These are phyloP conservation scores for Achatina immaculata DNA, from an alignment of 1,140 invertebrate genomes.

Conservation along the genomic window DNA sequence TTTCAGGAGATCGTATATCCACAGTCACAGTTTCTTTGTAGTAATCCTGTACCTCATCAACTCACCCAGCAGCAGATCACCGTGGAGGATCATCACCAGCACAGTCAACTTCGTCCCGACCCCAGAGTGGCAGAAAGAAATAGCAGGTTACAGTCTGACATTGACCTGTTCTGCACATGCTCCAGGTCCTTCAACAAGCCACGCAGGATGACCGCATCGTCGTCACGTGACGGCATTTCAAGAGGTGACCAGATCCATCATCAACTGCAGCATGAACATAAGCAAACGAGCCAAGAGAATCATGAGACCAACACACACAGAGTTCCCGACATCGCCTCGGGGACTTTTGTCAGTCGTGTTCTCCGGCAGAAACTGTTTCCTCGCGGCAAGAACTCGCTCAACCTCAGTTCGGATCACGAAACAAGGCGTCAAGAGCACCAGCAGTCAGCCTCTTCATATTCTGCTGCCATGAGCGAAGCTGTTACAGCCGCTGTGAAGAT, in stretches of 20 bases:
- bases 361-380: conserved; percentile 39
- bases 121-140: not conserved
- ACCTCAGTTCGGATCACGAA: conserved; percentile 33
- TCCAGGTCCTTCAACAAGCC: conserved; percentile 18
- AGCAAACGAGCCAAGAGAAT: conserved; percentile 7
- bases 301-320: not conserved
- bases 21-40: not conserved
- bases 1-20: not conserved
- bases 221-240: conserved; percentile 23
- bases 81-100: not conserved
- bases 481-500: conserved; percentile 41
- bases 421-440: not conserved
- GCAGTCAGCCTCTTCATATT: not conserved
- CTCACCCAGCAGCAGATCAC: not conserved
- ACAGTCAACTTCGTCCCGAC: not conserved
- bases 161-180: not conserved
- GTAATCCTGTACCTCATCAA: conserved; percentile 15
- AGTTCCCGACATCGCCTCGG: conserved; percentile 13
- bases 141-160: not conserved
- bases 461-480: not conserved
- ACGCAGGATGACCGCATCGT: conserved; percentile 14
- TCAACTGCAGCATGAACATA: not conserved
- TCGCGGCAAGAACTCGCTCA: conserved; percentile 43
- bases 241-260: too few relatives aligned
- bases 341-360: conserved; percentile 42